Conservation (phyloP, 1,140 invertebrate genomes). For the Heliothis subflexa region DNA sequence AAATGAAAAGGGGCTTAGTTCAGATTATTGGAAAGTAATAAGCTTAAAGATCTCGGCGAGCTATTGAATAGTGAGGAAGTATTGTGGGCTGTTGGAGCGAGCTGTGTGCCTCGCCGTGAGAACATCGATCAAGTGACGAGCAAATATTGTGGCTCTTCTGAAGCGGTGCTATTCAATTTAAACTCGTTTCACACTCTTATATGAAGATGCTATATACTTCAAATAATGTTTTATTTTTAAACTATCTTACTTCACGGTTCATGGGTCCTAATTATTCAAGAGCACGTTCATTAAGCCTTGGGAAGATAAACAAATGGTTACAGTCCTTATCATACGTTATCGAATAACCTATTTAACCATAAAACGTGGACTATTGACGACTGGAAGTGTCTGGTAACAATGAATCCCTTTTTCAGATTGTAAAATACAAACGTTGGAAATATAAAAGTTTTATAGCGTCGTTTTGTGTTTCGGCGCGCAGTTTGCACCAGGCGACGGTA, state of each 20-base stretch:
- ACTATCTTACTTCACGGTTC: slow-evolving; percentile 1
- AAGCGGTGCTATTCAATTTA: slow-evolving; percentile 15
- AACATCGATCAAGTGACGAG: slow-evolving; percentile 44
- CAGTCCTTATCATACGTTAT: slow-evolving; percentile 11
- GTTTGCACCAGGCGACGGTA: slow-evolving; percentile 24
- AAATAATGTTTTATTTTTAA: slow-evolving; percentile 1
- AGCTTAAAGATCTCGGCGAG: slow-evolving; percentile 8
- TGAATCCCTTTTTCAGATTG: slow-evolving; percentile 4
- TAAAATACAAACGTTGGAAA: slow-evolving; percentile 22
- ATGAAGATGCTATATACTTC: not conserved
- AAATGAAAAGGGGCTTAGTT: not conserved
- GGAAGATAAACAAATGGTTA: slow-evolving; percentile 38
- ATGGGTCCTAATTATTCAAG: slow-evolving; percentile 28
- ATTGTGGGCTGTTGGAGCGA: slow-evolving; percentile 12
- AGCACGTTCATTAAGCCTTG: slow-evolving; percentile 28
- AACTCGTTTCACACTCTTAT: slow-evolving; percentile 3
- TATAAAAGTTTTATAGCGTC: not conserved
- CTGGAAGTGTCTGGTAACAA: not conserved
- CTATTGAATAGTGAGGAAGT: slow-evolving; percentile 21
- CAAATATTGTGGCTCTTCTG: slow-evolving; percentile 38
- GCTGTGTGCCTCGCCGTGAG: slow-evolving; percentile 11
- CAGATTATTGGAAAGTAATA: slow-evolving; percentile 26
- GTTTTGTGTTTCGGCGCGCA: slow-evolving; percentile 21
- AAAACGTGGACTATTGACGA: slow-evolving; percentile 30
- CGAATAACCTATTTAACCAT: slow-evolving; percentile 17